Evolutionary conservation across 2,888 invertebrate genomes (phyloP).

Genomic region (Spodoptera exigua): DNA sequence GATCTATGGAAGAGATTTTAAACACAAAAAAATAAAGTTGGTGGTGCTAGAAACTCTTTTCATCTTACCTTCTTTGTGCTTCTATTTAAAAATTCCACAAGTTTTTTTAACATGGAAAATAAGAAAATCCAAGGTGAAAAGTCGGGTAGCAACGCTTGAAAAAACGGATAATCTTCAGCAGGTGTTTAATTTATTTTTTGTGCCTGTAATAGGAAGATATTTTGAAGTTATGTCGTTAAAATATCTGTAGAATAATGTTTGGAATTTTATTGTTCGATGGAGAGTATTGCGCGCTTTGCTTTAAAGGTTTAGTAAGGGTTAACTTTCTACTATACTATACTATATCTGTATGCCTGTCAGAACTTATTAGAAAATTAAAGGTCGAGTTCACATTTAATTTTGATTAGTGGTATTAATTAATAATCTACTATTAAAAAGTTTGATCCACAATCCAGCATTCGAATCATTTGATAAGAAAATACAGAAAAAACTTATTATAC

Average conservation of each 20-base stretch:
- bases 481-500: too few species aligned
- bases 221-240: slow-evolving; percentile 10
- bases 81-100: slow-evolving; percentile 44
- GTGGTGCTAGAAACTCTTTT: slow-evolving; percentile 32
- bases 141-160: slow-evolving; percentile 16
- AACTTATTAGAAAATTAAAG: too few species aligned
- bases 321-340: too few species aligned
- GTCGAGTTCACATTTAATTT: too few species aligned
- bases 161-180: slow-evolving; percentile 15
- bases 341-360: too few species aligned
- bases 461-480: too few species aligned
- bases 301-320: too few species aligned
- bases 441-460: too few species aligned
- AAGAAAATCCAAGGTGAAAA: slow-evolving; percentile 31
- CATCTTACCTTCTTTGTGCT: slow-evolving; percentile 22
- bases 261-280: too few species aligned
- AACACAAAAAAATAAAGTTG: slow-evolving; percentile 27
- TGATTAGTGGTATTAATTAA: too few species aligned
- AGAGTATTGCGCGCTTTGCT: too few species aligned
- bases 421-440: too few species aligned
- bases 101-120: slow-evolving; percentile 36
- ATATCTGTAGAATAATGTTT: neutral
- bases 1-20: slow-evolving; percentile 20
- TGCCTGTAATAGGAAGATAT: neutral
- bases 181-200: slow-evolving; percentile 22